phyloP scores from a whole-genome alignment of 2,797 vertebrate species.

The Neosilurus hyrtlii region DNA sequence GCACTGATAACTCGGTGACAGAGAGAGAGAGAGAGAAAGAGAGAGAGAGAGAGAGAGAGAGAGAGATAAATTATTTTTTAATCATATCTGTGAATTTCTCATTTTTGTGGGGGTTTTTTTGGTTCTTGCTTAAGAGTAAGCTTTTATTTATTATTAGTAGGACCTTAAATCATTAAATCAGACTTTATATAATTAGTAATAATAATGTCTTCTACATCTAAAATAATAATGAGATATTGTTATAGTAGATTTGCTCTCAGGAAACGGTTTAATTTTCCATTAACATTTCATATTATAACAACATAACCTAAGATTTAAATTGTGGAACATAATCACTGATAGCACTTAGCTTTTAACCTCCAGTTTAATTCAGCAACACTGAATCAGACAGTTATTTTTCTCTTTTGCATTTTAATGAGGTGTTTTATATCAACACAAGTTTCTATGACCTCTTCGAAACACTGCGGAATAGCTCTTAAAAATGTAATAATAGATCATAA shows the following conservation, averaged over 20 bases:
- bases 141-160: too few species aligned
- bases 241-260: not conserved
- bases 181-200: not conserved
- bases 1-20: too few species aligned
- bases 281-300: slow-evolving; percentile 39
- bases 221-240: not conserved
- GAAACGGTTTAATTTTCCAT: slow-evolving; percentile 41
- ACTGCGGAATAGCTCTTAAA: not conserved
- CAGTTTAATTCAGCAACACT: slow-evolving; percentile 20
- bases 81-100: too few species aligned
- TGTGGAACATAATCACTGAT: slow-evolving; percentile 42
- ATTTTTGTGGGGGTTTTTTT: too few species aligned
- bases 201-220: not conserved
- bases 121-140: too few species aligned
- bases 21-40: too few species aligned
- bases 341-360: slow-evolving; percentile 50
- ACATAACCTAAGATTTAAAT: slow-evolving; percentile 34
- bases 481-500: not conserved
- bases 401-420: slow-evolving; percentile 50
- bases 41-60: too few species aligned
- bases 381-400: slow-evolving; percentile 28
- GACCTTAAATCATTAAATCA: not conserved
- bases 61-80: too few species aligned
- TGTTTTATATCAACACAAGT: slow-evolving; percentile 23
- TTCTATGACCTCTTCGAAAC: not conserved